Evolutionary conservation across 2,888 invertebrate species (phyloP).

Genomic region (Ceraclea dissimilis): DNA sequence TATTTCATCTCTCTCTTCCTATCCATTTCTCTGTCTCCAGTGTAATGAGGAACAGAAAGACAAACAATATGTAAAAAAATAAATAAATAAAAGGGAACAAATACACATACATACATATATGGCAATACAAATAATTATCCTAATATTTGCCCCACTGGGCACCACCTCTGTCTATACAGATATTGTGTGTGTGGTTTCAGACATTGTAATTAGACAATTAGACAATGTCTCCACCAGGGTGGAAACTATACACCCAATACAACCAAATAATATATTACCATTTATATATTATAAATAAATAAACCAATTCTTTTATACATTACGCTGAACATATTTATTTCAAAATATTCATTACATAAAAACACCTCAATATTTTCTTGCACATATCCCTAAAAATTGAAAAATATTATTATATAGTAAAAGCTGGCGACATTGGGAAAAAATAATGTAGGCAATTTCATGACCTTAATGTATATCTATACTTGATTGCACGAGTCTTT

Average conservation of each 20-base stretch:
- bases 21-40: not conserved
- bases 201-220: no score
- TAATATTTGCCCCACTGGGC: no score
- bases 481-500: no score
- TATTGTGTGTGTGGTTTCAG: no score
- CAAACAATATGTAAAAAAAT: slow-evolving; percentile 2
- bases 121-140: not conserved
- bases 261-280: not conserved
- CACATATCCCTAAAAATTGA: not conserved
- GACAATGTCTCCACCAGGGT: no score
- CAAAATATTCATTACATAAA: not conserved
- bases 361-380: not conserved
- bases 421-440: not conserved
- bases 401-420: not conserved
- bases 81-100: not conserved
- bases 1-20: slow-evolving; percentile 8
- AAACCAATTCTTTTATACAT: not conserved
- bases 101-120: not conserved
- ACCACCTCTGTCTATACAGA: no score
- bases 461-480: no score
- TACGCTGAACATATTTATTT: not conserved
- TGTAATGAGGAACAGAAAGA: not conserved
- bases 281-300: not conserved
- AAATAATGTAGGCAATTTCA: no score
- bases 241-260: no score